These are phyloP conservation scores for Limnephilus marmoratus DNA, from an alignment of 2,888 invertebrate genomes.

Conservation along the genomic window DNA sequence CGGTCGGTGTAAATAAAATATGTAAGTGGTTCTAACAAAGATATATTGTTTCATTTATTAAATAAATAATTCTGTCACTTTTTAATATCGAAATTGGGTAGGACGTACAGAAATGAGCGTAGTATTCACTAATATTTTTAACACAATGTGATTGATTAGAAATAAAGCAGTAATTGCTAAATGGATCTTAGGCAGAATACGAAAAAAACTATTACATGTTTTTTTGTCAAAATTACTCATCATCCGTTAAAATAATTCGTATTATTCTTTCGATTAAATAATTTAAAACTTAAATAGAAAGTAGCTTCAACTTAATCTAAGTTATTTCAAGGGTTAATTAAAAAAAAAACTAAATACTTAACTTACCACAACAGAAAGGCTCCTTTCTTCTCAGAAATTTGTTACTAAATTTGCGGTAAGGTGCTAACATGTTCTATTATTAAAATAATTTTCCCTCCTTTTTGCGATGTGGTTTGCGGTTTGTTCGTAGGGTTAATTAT, in stretches of 20 bases:
- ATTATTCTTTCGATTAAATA: not conserved
- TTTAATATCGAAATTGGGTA: no score
- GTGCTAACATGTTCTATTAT: no score
- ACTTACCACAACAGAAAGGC: not conserved
- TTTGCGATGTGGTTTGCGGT: not conserved
- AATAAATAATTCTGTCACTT: no score
- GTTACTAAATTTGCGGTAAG: no score
- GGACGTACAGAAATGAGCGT: no score
- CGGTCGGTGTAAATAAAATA: no score
- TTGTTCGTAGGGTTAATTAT: not conserved
- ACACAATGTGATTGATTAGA: not conserved
- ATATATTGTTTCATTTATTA: no score
- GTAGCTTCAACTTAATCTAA: not conserved
- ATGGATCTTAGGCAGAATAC: not conserved
- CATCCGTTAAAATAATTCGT: not conserved
- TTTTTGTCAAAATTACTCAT: not conserved
- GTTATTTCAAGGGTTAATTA: not conserved
- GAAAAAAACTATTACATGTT: not conserved
- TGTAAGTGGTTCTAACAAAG: no score
- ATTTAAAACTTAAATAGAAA: not conserved
- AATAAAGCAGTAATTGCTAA: not conserved
- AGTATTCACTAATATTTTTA: not conserved
- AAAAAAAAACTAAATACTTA: not conserved
- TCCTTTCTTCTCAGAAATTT: no score
- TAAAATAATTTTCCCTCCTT: not conserved